phyloP scores from a whole-genome alignment of 2,113 vertebrate genomes.

The Rhabdornis inornatus region DNA sequence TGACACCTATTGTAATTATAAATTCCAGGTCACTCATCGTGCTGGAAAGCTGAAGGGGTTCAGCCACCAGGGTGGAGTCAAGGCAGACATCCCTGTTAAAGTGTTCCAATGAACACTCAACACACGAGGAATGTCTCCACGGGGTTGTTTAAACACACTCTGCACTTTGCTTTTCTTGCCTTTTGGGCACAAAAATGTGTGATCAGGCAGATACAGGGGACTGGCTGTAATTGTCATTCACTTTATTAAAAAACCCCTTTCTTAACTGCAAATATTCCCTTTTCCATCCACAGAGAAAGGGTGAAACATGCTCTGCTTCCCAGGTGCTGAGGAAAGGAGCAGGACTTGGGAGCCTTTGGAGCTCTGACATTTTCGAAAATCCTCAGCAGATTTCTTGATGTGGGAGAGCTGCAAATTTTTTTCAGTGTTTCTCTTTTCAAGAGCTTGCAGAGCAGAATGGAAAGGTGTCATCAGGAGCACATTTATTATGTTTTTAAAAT shows the following conservation, averaged over 20 bases:
- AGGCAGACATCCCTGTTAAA: background rate
- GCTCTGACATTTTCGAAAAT: background rate
- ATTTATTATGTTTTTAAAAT: background rate
- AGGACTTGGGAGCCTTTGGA: background rate
- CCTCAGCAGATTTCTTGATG: background rate
- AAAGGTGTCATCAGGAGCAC: background rate
- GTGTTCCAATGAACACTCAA: constrained; percentile 60
- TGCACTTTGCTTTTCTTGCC: constrained; percentile 40
- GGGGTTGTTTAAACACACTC: constrained; percentile 44
- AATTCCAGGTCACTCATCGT: constrained; percentile 67
- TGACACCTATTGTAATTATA: constrained; percentile 57
- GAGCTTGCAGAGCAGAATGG: background rate
- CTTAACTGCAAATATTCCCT: background rate
- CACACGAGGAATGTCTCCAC: constrained; percentile 36
- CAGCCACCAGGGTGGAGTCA: constrained; percentile 46
- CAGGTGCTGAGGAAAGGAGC: background rate
- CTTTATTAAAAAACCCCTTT: background rate
- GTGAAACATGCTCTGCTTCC: background rate
- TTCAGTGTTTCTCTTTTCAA: background rate
- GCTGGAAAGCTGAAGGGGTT: constrained; percentile 42
- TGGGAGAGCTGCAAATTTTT: background rate
- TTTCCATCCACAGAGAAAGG: constrained; percentile 24
- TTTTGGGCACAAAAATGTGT: constrained; percentile 43
- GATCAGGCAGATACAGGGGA: constrained; percentile 30
- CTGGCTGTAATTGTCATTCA: constrained; percentile 37